A percentile compares a stretch with the other conserved stretches of the same genome.
Conservation (phyloP, 2,113 vertebrate species). For the Eublepharis macularius region DNA sequence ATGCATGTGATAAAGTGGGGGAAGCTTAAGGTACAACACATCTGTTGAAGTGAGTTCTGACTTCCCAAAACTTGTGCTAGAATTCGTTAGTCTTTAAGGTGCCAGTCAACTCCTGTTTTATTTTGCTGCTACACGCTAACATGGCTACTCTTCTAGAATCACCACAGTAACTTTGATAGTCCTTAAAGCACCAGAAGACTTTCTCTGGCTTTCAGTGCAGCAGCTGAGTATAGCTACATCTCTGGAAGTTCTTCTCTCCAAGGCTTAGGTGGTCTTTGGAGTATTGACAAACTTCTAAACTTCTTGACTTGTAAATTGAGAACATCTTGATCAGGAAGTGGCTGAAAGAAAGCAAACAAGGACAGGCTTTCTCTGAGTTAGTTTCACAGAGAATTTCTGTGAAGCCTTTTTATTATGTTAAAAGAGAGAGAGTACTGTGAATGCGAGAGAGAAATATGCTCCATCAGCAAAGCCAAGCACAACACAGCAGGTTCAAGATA, state of each 20-base stretch:
- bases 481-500: not conserved
- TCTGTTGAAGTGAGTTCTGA: too few relatives aligned
- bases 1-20: too few relatives aligned
- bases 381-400: conserved; percentile 13
- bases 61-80: too few relatives aligned
- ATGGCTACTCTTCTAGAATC: too few relatives aligned
- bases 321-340: conserved; percentile 53
- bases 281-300: conserved; percentile 33
- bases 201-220: too few relatives aligned
- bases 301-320: conserved; percentile 61
- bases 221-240: too few relatives aligned
- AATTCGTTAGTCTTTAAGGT: too few relatives aligned
- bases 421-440: not conserved
- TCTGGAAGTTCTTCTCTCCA: conserved; percentile 13
- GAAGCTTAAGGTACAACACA: too few relatives aligned
- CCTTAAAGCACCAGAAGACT: too few relatives aligned
- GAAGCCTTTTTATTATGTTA: conserved; percentile 18
- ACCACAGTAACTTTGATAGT: too few relatives aligned
- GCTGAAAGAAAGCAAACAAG: conserved; percentile 52
- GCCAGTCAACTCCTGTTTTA: too few relatives aligned
- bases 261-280: conserved; percentile 45
- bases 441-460: not conserved
- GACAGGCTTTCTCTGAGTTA: not conserved
- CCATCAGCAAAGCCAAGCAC: not conserved
- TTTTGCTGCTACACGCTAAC: too few relatives aligned